Evolutionary conservation across 2,797 vertebrate genomes (phyloP), one percentile per base, ranked within the genome.

Genomic region (Spheniscus humboldti): DNA sequence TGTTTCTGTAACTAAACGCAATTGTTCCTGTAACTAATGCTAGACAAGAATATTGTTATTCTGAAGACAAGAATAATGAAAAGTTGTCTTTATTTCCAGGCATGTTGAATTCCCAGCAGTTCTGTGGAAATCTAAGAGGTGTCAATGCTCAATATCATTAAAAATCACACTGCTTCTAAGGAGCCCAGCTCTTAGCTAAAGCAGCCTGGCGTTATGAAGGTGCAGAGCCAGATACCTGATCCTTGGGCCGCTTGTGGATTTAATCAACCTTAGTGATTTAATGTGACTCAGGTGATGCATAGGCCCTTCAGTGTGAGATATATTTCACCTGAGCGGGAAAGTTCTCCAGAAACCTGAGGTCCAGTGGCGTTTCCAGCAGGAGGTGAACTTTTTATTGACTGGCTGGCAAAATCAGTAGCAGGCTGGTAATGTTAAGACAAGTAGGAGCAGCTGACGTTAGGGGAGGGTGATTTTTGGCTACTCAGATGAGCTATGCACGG

Each of bases 361-460:
- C 48, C 71, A 53, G 10, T 3, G 68, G 15, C 7, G 10, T 19
- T 76, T 17, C 19, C 59, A n/a, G 60, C 9, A 12, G 55, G 45
- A 92, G 33, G 31, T 25, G 60, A 69, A 16, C 41, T 45, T 66
- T 9, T 13, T 11, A 2, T 18, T 35, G 41, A 4, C 22, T n/a
- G 7, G 8, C 3, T 7, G 3, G 52, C 2, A 35, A 20, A 31
- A 5, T 22, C 11, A 7, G 63, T 16, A 1, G 3, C 57, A 30
- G 75, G 62, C 6, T 13, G 50, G 75, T 23, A 3, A 5, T 2
- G 57, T 16, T 35, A 4, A 1, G 45, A 39, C 50, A 50, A 1
- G 2, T 22, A 20, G 76, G 72, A 73, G 4, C 10, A 11, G 7
- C 53, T 82, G 91, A 2, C 10, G 0, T 5, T 2, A 11, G 47